Percentiles rank a stretch among this genome's conserved stretches.
Conservation (phyloP, 1,140 invertebrate species). For the Homarus americanus region DNA sequence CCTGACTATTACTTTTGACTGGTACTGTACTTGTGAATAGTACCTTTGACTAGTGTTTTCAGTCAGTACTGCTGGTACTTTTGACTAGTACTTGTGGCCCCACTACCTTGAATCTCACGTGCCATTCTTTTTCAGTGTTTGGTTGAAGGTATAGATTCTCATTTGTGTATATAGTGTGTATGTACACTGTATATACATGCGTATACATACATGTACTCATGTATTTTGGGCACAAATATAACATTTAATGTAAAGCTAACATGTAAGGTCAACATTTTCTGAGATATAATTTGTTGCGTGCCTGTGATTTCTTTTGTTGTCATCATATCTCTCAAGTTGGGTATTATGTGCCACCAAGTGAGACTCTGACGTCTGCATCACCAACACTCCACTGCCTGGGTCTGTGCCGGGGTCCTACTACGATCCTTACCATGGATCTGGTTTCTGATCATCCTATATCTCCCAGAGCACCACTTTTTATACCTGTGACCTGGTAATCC, state of each 20-base stretch:
- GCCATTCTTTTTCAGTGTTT: conserved; percentile 59
- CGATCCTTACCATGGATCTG: neutral
- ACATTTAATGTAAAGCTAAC: conserved; percentile 63
- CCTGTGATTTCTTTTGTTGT: conserved; percentile 64
- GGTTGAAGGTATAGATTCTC: conserved; percentile 66
- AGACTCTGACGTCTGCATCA: neutral
- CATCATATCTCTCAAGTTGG: conserved; percentile 48
- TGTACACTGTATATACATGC: conserved; percentile 63
- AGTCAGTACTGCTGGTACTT: conserved; percentile 19
- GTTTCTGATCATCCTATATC: neutral
- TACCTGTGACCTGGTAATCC: neutral
- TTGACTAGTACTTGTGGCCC: conserved; percentile 50
- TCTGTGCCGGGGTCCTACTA: neutral
- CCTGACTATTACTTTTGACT: conserved; percentile 23
- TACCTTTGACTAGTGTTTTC: conserved; percentile 21
- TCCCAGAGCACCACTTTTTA: neutral
- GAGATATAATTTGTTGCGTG: conserved; percentile 58
- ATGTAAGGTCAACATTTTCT: conserved; percentile 68
- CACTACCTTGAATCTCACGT: conserved; percentile 43
- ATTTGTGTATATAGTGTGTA: conserved; percentile 70
- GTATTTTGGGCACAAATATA: conserved; percentile 71
- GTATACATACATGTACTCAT: conserved; percentile 62
- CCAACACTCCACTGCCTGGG: neutral
- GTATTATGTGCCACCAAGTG: conserved; percentile 13
- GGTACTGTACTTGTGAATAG: neutral